Evolutionary conservation across 1,140 invertebrate genomes (phyloP), one percentile per base, ranked within the genome.

Genomic region (Drosophila kikkawai): DNA sequence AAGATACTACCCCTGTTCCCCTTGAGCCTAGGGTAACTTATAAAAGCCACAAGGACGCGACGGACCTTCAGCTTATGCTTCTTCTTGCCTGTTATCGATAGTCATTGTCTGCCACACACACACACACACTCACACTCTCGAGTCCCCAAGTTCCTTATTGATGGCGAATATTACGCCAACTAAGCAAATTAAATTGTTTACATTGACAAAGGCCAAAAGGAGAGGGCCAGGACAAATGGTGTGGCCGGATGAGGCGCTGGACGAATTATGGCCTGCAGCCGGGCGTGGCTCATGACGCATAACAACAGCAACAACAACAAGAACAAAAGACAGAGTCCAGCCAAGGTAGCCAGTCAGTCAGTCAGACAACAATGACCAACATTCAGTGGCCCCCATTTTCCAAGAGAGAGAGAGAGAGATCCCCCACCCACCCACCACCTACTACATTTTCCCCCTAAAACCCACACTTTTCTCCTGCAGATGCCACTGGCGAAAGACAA

Each of bases 161-260:
- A 88, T 87, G 80, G 69, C 85, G 84, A 84, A 88, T 90, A 88
- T 88, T 81, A 88, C 85, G 85, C 85, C 85, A 88, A 88, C 85
- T 88, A 88, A 88, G 85, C 85, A 90, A 88, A 88, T 88, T 88
- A 88, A 88, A 88, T 88, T 88, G 85, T 90, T 90, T 88, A 85
- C 85, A 88, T 73, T 90, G 85, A 68, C 80, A 74, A 78, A 86
- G 64, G 61, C 67, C 67, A 73, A 66, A 37, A 42, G 74, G 71
- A 61, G 56, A 17, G n/a, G 67, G 29, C 39, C 64, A 71, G 69
- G 44, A 73, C 44, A 73, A 70, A 73, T 70, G 53, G 66, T 39
- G 67, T 41, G 32, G 39, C 36, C 36, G 51, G 32, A 34, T 17
- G 11, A 3, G 29, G 29, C n/a, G 26, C 8, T 15, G 34, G 34